Evolutionary conservation across 2,888 invertebrate species (phyloP).

Genomic region (Liposcelis brunnea): DNA sequence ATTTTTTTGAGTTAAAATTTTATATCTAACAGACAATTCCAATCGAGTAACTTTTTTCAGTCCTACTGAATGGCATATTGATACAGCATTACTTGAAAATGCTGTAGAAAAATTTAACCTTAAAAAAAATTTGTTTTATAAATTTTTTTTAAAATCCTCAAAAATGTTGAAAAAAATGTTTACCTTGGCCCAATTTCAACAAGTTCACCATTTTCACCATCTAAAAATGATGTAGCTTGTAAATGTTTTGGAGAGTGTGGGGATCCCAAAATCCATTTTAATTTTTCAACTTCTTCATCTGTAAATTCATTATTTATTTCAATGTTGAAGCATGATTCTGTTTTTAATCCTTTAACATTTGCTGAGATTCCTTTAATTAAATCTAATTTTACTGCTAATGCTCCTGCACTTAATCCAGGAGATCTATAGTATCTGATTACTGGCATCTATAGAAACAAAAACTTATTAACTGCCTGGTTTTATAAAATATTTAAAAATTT

Average conservation of each 20-base stretch:
- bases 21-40: slow-evolving; percentile 66
- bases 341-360: slow-evolving; percentile 34
- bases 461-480: too few relatives aligned
- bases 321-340: slow-evolving; percentile 70
- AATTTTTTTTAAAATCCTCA: slow-evolving; percentile 4
- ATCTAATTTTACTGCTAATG: slow-evolving; percentile 18
- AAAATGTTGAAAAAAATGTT: too few relatives aligned
- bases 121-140: slow-evolving; percentile 19
- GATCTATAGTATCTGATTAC: slow-evolving; percentile 19
- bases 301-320: slow-evolving; percentile 38
- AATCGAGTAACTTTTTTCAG: slow-evolving; percentile 56
- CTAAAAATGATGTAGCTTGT: slow-evolving; percentile 32
- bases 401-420: slow-evolving; percentile 22
- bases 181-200: slow-evolving; percentile 85
- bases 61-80: slow-evolving; percentile 77
- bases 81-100: slow-evolving; percentile 89
- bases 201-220: slow-evolving; percentile 22
- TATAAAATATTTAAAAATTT: too few relatives aligned
- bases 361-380: slow-evolving; percentile 17
- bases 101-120: slow-evolving; percentile 90
- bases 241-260: slow-evolving; percentile 45
- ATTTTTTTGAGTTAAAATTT: slow-evolving; percentile 33
- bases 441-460: not conserved
- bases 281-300: slow-evolving; percentile 39
- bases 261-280: slow-evolving; percentile 64